Percentiles rank a stretch among this genome's conserved stretches.
phyloP scores from a whole-genome alignment of 2,888 invertebrate species.

The Phortica okadai region DNA sequence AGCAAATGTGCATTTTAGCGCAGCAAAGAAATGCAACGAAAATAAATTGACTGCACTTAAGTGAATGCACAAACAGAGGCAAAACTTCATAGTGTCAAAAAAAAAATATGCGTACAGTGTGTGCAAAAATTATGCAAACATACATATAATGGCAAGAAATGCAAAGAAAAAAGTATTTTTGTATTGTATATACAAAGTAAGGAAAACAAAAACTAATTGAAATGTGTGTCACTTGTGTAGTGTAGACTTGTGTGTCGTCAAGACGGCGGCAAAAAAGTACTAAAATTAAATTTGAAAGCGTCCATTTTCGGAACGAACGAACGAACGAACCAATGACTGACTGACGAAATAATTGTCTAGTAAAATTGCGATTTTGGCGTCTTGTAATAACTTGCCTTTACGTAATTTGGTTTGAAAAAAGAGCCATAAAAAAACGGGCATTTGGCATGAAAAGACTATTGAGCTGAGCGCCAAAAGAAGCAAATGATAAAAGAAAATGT shows the following conservation, averaged over 20 bases:
- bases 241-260: not conserved
- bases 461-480: too few species aligned
- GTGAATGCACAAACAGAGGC: not conserved
- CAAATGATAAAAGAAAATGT: too few species aligned
- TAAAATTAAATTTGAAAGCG: constrained; percentile 23
- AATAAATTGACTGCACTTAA: not conserved
- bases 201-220: not conserved
- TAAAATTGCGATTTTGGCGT: not conserved
- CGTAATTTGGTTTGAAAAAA: not conserved
- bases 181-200: not conserved
- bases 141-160: constrained; percentile 4
- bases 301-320: not conserved
- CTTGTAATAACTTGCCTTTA: not conserved
- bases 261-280: not conserved
- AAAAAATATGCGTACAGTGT: not conserved
- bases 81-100: not conserved
- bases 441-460: not conserved
- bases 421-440: not conserved
- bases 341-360: not conserved
- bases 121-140: constrained; percentile 17
- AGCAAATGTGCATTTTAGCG: constrained; percentile 5
- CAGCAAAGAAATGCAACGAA: constrained; percentile 8
- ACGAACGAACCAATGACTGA: not conserved
- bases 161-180: not conserved
- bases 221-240: constrained; percentile 11